These are phyloP conservation scores for Rousettus madagascariensis DNA, from an alignment of 2,797 vertebrate species.

Conservation along the genomic window DNA sequence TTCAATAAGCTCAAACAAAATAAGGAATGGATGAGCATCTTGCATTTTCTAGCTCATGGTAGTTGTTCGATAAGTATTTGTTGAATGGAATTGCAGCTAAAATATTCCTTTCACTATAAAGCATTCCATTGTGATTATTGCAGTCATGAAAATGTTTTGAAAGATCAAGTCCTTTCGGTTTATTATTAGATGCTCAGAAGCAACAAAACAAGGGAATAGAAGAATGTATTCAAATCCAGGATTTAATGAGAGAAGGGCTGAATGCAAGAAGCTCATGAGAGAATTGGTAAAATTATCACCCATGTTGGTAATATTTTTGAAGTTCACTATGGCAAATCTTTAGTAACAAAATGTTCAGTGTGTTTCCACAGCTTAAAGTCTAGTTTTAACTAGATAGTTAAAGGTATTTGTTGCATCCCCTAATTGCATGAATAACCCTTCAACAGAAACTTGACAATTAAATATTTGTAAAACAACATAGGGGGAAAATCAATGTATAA, in stretches of 20 bases:
- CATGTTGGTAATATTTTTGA: background rate
- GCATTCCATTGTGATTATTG: background rate
- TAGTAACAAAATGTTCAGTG: background rate
- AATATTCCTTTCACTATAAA: constrained; percentile 4
- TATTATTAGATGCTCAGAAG: constrained; percentile 8
- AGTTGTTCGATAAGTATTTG: background rate
- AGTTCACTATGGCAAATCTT: background rate
- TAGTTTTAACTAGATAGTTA: background rate
- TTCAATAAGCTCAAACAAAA: background rate
- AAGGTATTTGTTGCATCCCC: background rate
- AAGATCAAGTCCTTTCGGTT: constrained; percentile 24
- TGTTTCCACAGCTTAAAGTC: background rate
- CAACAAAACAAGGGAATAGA: background rate
- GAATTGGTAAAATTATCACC: background rate
- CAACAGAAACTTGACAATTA: constrained; percentile 44
- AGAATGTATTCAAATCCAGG: background rate
- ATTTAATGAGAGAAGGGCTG: background rate
- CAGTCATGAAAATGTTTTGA: background rate
- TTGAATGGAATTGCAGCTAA: constrained; percentile 5
- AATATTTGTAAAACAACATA: constrained; percentile 42
- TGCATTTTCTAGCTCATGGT: background rate
- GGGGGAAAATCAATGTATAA: background rate
- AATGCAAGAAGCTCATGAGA: background rate
- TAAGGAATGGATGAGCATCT: background rate
- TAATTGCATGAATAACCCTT: background rate